Evolutionary conservation across 2,888 invertebrate genomes (phyloP).

Genomic region (Phyllotreta striolata): DNA sequence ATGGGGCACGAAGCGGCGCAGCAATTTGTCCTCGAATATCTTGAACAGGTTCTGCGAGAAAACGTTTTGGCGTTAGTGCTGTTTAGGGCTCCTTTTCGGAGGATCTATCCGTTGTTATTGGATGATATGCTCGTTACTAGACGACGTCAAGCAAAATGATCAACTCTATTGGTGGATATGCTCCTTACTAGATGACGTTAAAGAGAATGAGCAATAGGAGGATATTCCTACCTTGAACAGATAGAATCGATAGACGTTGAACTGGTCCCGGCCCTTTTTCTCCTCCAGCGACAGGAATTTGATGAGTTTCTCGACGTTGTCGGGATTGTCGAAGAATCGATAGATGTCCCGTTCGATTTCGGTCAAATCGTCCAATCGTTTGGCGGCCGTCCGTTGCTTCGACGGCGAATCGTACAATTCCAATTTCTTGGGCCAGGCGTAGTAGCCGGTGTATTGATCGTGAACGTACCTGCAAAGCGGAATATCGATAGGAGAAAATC

Average conservation of each 20-base stretch:
- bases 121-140: too few relatives aligned
- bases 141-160: too few relatives aligned
- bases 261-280: conserved; percentile 85
- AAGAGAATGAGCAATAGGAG: not conserved
- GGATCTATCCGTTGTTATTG: too few relatives aligned
- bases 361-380: conserved; percentile 66
- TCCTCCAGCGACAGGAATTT: conserved; percentile 82
- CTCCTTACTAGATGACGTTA: too few relatives aligned
- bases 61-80: not conserved
- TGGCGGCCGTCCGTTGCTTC: conserved; percentile 66
- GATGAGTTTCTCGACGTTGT: conserved; percentile 75
- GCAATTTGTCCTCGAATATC: conserved; percentile 74
- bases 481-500: too few relatives aligned
- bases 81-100: too few relatives aligned
- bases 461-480: conserved; percentile 66
- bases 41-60: conserved; percentile 72
- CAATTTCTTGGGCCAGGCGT: conserved; percentile 65
- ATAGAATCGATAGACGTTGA: conserved; percentile 71
- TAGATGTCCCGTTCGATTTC: conserved; percentile 72
- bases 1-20: conserved; percentile 70
- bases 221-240: conserved; percentile 73
- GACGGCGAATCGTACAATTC: conserved; percentile 72
- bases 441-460: conserved; percentile 67
- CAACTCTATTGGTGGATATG: too few relatives aligned
- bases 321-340: conserved; percentile 72